These are phyloP conservation scores for Reticulitermes speratus DNA, from an alignment of 1,140 invertebrate species.

Conservation along the genomic window DNA sequence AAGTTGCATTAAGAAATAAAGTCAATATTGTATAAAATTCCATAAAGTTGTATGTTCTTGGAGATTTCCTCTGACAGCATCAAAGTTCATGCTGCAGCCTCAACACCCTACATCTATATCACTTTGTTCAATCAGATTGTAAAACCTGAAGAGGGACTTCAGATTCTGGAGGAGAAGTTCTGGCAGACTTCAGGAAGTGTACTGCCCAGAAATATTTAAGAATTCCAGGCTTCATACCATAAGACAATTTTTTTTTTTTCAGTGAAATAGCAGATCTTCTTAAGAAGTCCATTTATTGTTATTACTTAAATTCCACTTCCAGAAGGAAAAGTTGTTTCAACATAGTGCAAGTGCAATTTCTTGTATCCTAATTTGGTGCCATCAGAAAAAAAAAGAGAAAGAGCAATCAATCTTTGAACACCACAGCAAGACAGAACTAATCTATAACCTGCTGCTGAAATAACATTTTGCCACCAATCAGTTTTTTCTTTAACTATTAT, in stretches of 20 bases:
- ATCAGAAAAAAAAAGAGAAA: constrained; percentile 31
- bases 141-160: no score
- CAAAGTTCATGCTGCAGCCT: no score
- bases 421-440: constrained; percentile 18
- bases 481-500: not conserved
- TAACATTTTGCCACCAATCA: constrained; percentile 4
- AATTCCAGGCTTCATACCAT: not conserved
- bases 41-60: no score
- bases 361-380: constrained; percentile 16
- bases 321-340: constrained; percentile 1
- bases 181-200: no score
- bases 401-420: constrained; percentile 20
- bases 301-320: constrained; percentile 2
- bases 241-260: not conserved
- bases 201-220: not conserved
- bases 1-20: no score
- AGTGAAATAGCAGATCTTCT: not conserved
- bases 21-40: no score
- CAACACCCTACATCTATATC: no score
- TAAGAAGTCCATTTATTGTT: no score
- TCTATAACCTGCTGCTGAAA: constrained; percentile 19
- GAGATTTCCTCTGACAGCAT: no score
- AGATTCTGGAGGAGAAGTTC: no score
- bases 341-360: constrained; percentile 12
- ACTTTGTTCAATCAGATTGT: no score